Evolutionary conservation across 2,888 invertebrate genomes (phyloP).

Genomic region (Pasiphila rectangulata): DNA sequence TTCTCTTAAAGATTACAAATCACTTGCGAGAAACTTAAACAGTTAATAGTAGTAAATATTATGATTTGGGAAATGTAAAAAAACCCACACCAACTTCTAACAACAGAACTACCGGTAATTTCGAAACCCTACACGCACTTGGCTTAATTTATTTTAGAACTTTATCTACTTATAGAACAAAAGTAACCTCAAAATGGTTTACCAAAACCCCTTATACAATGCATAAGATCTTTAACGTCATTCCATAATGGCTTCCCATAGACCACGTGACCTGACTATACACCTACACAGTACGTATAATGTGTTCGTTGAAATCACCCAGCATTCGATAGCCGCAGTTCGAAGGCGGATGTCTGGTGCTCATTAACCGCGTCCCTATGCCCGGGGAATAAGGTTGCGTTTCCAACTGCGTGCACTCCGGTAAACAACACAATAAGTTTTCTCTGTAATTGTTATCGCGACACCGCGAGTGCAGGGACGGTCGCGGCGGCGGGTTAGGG

Average conservation of each 20-base stretch:
- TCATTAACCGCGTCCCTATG: constrained; percentile 10
- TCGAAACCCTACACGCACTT: too few relatives aligned
- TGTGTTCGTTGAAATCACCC: constrained; percentile 4
- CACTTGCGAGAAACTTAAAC: too few relatives aligned
- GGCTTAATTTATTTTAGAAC: too few relatives aligned
- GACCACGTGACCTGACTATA: background rate
- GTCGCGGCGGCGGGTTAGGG: constrained; percentile 37
- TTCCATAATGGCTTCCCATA: background rate
- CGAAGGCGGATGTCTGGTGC: constrained; percentile 9
- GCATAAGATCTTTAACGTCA: too few relatives aligned
- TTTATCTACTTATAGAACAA: too few relatives aligned
- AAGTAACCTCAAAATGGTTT: too few relatives aligned
- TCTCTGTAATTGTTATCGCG: constrained; percentile 69
- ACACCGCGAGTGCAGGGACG: constrained; percentile 48
- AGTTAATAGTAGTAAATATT: too few relatives aligned
- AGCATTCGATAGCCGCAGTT: constrained; percentile 3
- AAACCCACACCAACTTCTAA: too few relatives aligned
- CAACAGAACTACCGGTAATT: too few relatives aligned
- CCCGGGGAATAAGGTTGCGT: constrained; percentile 22
- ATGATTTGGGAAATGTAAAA: too few relatives aligned
- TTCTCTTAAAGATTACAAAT: too few relatives aligned
- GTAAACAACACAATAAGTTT: constrained; percentile 56
- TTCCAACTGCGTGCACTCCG: constrained; percentile 19
- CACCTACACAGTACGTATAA: constrained; percentile 2
- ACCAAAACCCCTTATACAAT: too few relatives aligned